A percentile compares a stretch with the other conserved stretches of the same genome.
phyloP scores from a whole-genome alignment of 1,140 invertebrate species.

The Diprion similis region DNA sequence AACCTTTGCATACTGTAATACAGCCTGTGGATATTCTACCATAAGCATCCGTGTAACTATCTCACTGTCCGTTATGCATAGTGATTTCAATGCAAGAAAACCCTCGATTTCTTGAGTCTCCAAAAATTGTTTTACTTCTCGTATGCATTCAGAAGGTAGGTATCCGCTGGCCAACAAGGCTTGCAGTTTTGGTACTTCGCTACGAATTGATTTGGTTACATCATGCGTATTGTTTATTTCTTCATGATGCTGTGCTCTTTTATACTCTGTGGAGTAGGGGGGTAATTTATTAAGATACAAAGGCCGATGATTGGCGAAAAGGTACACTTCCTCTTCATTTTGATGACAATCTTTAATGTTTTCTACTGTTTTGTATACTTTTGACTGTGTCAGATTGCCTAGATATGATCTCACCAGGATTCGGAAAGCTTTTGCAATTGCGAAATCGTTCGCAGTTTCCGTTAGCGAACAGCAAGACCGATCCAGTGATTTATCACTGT shows the following conservation, averaged over 20 bases:
- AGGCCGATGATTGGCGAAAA: conserved; percentile 59
- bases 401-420: conserved; percentile 65
- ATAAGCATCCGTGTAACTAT: conserved; percentile 53
- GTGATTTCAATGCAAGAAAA: conserved; percentile 49
- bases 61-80: conserved; percentile 47
- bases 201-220: conserved; percentile 35
- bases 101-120: conserved; percentile 54
- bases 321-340: conserved; percentile 46
- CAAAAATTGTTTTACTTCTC: conserved; percentile 55
- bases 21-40: conserved; percentile 64
- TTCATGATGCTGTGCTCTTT: conserved; percentile 37
- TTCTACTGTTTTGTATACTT: conserved; percentile 43
- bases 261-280: conserved; percentile 50
- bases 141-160: conserved; percentile 54
- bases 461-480: conserved; percentile 36
- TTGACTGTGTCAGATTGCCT: conserved; percentile 59
- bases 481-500: conserved; percentile 45
- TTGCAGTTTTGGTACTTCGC: conserved; percentile 54
- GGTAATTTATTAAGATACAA: conserved; percentile 62
- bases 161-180: conserved; percentile 53
- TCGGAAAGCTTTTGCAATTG: conserved; percentile 62
- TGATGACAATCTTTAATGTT: conserved; percentile 38
- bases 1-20: conserved; percentile 67
- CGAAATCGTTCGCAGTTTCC: conserved; percentile 55
- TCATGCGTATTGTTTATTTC: conserved; percentile 34